These are phyloP conservation scores for Arctopsyche grandis DNA, from an alignment of 1,140 invertebrate species.

Conservation along the genomic window DNA sequence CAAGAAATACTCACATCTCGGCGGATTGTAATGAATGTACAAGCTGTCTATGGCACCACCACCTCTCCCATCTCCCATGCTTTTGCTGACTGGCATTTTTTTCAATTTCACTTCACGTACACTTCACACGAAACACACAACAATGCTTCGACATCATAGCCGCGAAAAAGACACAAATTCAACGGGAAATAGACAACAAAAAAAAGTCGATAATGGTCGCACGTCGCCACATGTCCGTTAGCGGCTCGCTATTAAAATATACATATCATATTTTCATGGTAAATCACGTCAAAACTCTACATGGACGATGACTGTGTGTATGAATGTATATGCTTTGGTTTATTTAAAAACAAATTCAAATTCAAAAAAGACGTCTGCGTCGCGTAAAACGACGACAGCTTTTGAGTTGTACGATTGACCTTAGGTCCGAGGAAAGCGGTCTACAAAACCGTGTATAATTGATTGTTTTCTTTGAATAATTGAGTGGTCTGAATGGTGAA, in stretches of 20 bases:
- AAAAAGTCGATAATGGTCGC: too few relatives aligned
- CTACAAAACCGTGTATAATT: background rate
- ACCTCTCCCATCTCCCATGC: conserved; percentile 28
- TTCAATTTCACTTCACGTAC: background rate
- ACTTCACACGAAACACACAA: background rate
- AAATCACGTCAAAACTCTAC: too few relatives aligned
- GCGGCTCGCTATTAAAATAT: too few relatives aligned
- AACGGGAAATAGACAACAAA: too few relatives aligned
- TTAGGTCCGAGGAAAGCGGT: background rate
- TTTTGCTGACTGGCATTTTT: conserved; percentile 26
- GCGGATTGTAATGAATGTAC: conserved; percentile 68
- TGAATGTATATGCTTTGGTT: too few relatives aligned
- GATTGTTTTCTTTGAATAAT: conserved; percentile 24
- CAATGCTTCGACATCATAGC: too few relatives aligned
- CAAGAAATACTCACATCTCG: conserved; percentile 64
- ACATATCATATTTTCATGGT: too few relatives aligned
- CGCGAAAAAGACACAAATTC: too few relatives aligned
- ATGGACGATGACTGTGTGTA: too few relatives aligned
- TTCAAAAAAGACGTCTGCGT: background rate
- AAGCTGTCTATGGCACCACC: conserved; percentile 62
- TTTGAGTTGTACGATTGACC: conserved; percentile 7
- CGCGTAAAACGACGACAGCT: background rate
- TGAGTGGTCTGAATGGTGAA: background rate
- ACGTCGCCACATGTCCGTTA: too few relatives aligned
- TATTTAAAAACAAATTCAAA: too few relatives aligned